Base-by-base conservation (phyloP, 2,888 invertebrate genomes). In the Halictus quadricinctus region DNA sequence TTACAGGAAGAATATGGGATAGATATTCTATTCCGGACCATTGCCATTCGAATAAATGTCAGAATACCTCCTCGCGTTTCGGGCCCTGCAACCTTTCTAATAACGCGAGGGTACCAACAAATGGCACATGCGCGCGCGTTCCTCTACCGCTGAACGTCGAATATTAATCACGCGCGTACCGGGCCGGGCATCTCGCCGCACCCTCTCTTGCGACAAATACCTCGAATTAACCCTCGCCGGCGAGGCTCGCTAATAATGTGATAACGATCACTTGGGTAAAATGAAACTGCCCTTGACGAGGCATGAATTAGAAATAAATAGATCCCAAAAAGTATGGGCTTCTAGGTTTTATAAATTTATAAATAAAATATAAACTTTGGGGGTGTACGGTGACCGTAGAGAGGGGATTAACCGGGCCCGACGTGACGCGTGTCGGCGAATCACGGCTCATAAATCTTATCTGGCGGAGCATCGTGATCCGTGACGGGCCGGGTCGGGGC, bases 81-180 rank as follows among this genome's bases (percentile, higher is more conserved):
- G 79, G 79, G 79, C 84, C 50, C 36, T 81, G 73, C 81, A 87
- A 88, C 83, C 89, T 91, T 90, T 91, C 90, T 90, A 90, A 88
- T 87, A 88, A 86, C 87, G 66, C 64, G 86, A 41, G 69, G 69
- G 85, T 15, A 83, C 82, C 87, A 86, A 90, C 86, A 90, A 91
- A 90, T 90, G 89, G 88, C 86, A 70, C 87, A 86, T 88, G 89
- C 84, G 85, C 79, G 83, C 75, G 81, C 76, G 84, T 84, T 88
- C 88, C 87, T 81, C 79, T 64, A 58, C 83, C 76, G 82, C 81
- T 85, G 60, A 89, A 90, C 90, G 84, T 85, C 80, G 86, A 72
- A 83, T 88, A 91, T 92, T 90, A 91, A 91, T 91, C 91, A 90
- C 83, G 80, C 84, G 88, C 83, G 60, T 87, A 80, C 82, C 86